Conservation (phyloP, 2,888 invertebrate species). For the Hesperia comma region DNA sequence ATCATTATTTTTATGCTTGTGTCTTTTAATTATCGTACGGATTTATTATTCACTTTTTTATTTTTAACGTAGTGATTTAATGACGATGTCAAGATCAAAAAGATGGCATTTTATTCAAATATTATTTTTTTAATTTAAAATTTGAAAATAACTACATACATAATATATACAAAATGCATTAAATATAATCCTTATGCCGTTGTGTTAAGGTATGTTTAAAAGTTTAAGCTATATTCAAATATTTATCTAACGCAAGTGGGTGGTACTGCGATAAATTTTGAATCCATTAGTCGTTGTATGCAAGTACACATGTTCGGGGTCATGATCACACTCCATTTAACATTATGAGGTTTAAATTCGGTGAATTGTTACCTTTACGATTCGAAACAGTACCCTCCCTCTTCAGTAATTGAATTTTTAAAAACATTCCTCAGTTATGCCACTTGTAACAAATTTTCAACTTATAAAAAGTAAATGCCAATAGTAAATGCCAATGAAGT, state of each 20-base stretch:
- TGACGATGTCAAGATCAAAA: no score
- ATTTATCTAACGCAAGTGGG: slow-evolving; percentile 61
- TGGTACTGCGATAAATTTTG: slow-evolving; percentile 79
- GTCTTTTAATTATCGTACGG: no score
- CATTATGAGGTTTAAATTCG: slow-evolving; percentile 81
- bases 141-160: no score
- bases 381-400: slow-evolving; percentile 53
- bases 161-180: no score
- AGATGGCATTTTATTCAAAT: no score
- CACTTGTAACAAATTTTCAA: neutral
- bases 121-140: no score
- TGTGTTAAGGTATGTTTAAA: neutral
- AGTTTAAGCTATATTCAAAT: neutral
- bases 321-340: slow-evolving; percentile 77
- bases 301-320: slow-evolving; percentile 79
- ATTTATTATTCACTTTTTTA: no score
- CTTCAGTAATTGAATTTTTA: slow-evolving; percentile 25
- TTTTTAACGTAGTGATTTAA: no score
- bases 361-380: slow-evolving; percentile 73
- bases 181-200: neutral
- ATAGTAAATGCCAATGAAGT: no score
- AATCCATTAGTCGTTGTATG: slow-evolving; percentile 77
- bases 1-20: no score
- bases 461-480: no score
- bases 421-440: neutral